Percentiles rank a stretch among this genome's conserved stretches.
Conservation (phyloP, 35 echinoderm and acorn worm genomes). For the Eucidaris tribuloides region DNA sequence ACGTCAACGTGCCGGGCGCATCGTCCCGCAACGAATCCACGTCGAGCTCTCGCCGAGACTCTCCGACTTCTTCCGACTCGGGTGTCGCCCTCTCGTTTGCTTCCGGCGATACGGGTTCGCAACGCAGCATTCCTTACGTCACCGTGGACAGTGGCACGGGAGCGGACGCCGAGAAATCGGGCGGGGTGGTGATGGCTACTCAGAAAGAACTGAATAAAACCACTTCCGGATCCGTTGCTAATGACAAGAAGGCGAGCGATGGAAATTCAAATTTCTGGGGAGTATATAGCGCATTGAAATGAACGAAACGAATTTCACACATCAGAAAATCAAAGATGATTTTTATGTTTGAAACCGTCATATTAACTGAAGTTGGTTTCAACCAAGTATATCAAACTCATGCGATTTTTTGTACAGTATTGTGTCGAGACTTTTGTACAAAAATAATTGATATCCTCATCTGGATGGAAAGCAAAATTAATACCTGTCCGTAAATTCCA, state of each 20-base stretch:
- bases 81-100: not conserved
- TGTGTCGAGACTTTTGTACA: too few relatives aligned
- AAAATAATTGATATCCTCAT: too few relatives aligned
- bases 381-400: too few relatives aligned
- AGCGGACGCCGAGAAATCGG: not conserved
- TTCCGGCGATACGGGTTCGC: not conserved
- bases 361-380: too few relatives aligned
- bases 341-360: too few relatives aligned
- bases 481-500: too few relatives aligned
- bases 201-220: too few relatives aligned
- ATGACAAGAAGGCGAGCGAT: not conserved
- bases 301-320: too few relatives aligned
- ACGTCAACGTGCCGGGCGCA: not conserved
- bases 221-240: not conserved
- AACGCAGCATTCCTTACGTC: not conserved
- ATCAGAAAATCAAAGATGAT: too few relatives aligned
- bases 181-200: slow-evolving; percentile 1
- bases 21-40: not conserved
- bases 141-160: not conserved
- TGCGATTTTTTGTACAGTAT: too few relatives aligned
- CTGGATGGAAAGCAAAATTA: too few relatives aligned
- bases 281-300: not conserved
- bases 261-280: slow-evolving; percentile 26
- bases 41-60: not conserved
- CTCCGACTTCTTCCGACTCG: slow-evolving; percentile 13